Base-by-base conservation (phyloP, 2,888 invertebrate species). In the Laothoe populi region DNA sequence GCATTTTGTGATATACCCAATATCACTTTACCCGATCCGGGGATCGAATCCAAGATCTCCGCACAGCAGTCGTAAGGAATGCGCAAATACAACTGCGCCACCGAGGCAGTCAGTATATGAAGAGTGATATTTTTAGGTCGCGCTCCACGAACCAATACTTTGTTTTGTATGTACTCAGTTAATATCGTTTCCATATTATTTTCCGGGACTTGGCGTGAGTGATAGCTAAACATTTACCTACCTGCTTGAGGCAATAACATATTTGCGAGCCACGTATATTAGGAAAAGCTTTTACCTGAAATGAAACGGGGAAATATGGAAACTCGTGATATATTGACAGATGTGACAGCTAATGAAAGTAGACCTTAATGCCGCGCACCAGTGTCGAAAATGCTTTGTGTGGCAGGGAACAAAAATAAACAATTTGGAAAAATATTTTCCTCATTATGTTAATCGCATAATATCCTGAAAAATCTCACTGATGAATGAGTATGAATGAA, bases 231-330 rank as follows among this genome's bases (percentile, higher is more conserved):
- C 64, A 70, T 67, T 70, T 73, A 67, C 72, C 63, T 68, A 63
- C 73, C 70, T 68, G 66, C 67, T 66, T 67, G 60, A 64, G 66
- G 72, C 66, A 73, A 74, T 73, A 75, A 77, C 74, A 78, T 79
- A 78, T 80, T 79, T 78, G 72, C 68, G 69, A 70, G 66, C 69
- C 71, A 64, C 70, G 69, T 71, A 75, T 82, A 83, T 82, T 81
- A 80, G 76, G 75, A 81, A 84, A 83, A 81, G 81, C 82, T 85
- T 82, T 84, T 83, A 84, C 81, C 78, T 75, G 72, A 76, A 77
- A 78, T 75, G 75, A 69, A 71, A 72, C 66, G 66, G 69, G 72
- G 69, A 74, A 74, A 78, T 73, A 72, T 72, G 71, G 70, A 70
- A 71, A 69, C 67, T 64, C 67, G 64, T 62, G 57, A 57, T 64